Percentiles rank a stretch among this genome's conserved stretches.
Conservation (phyloP, 2,113 vertebrate species). For the Helogale parvula region DNA sequence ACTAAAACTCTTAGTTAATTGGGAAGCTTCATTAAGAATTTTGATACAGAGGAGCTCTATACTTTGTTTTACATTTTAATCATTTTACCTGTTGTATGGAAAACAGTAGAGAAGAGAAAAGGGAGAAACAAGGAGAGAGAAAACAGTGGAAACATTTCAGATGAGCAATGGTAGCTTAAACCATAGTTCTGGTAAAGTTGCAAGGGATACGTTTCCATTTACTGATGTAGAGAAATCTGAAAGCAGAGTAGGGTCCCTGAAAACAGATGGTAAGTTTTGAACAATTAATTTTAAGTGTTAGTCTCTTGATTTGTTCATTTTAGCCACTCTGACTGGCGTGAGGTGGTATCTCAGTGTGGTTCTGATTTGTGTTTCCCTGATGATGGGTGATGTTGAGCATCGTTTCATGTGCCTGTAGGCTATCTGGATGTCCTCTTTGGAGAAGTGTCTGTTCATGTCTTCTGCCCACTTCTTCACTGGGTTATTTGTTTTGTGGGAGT, state of each 20-base stretch:
- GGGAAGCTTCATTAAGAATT: background rate
- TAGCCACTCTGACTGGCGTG: too few relatives aligned
- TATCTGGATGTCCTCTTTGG: too few relatives aligned
- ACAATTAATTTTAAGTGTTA: background rate
- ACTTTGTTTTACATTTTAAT: background rate
- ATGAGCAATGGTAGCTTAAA: background rate
- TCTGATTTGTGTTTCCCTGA: too few relatives aligned
- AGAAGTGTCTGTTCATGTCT: too few relatives aligned
- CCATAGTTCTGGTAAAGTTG: fast-evolving
- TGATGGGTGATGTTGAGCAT: too few relatives aligned
- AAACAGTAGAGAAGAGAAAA: background rate
- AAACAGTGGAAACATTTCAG: background rate
- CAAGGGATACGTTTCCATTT: background rate
- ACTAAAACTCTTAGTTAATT: background rate
- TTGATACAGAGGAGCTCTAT: background rate
- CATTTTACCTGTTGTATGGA: background rate
- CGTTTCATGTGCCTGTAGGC: too few relatives aligned
- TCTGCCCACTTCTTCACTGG: too few relatives aligned
- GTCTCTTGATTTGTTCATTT: too few relatives aligned
- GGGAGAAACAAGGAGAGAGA: background rate
- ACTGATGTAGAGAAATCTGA: background rate
- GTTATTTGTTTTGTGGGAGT: too few relatives aligned
- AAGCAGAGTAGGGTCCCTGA: background rate
- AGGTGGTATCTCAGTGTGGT: too few relatives aligned
- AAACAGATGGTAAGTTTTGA: background rate